phyloP scores from a whole-genome alignment of 2,113 vertebrate genomes.

The Tachuris rubrigastra region DNA sequence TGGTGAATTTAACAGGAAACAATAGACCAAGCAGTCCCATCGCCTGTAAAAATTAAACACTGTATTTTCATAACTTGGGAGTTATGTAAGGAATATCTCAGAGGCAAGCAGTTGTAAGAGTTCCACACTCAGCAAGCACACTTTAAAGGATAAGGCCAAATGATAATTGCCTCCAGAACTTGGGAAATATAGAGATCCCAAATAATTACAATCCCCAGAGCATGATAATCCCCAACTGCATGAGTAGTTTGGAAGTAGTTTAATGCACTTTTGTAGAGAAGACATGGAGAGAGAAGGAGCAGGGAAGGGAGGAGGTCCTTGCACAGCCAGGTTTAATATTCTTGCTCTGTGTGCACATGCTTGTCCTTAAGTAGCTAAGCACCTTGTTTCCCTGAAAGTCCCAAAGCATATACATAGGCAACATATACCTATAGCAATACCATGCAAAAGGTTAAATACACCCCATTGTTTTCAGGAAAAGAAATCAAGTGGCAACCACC shows the following conservation, averaged over 20 bases:
- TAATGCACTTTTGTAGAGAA: constrained; percentile 6
- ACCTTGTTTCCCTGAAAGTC: not conserved
- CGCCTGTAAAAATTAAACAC: constrained; percentile 59
- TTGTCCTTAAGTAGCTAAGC: not conserved
- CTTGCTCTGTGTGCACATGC: not conserved
- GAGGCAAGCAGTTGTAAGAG: constrained; percentile 10
- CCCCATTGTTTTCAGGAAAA: not conserved
- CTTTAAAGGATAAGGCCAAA: constrained; percentile 57
- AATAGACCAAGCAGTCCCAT: constrained; percentile 50
- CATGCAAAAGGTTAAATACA: not conserved
- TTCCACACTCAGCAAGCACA: not conserved
- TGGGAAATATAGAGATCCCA: constrained; percentile 31
- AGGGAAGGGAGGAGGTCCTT: not conserved
- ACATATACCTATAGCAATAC: not conserved
- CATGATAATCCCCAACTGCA: not conserved
- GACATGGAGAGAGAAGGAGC: not conserved
- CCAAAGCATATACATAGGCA: not conserved
- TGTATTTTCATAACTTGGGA: constrained; percentile 61
- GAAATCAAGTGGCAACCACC: not conserved
- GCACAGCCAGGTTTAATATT: constrained; percentile 20
- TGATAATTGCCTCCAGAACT: constrained; percentile 59
- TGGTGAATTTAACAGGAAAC: constrained; percentile 60
- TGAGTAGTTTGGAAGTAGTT: constrained; percentile 34
- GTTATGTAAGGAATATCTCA: constrained; percentile 62
- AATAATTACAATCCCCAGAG: constrained; percentile 47